Evolutionary conservation across 2,797 vertebrate genomes (phyloP).

Genomic region (Enteromius paludinosus): DNA sequence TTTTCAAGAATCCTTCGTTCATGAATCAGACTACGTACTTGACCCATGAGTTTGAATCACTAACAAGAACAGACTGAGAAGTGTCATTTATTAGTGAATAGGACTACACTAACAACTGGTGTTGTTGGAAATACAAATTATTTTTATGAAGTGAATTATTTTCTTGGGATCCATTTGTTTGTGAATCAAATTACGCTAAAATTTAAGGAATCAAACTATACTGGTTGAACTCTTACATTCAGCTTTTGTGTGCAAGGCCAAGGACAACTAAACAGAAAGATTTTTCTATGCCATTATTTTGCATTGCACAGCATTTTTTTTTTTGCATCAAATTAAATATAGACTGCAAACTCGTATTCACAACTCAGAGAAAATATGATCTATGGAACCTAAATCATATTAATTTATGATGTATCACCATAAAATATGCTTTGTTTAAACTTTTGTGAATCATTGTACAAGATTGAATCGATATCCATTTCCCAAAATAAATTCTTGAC

Average conservation of each 20-base stretch:
- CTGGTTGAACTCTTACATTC: neutral
- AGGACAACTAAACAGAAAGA: neutral
- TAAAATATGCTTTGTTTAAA: neutral
- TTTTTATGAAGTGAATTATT: neutral
- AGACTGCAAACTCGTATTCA: neutral
- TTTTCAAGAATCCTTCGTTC: neutral
- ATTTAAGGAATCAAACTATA: neutral
- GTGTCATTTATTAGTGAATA: neutral
- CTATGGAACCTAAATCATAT: neutral
- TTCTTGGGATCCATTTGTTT: neutral
- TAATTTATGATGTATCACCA: neutral
- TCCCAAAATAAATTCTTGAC: neutral
- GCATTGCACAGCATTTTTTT: neutral
- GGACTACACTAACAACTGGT: neutral
- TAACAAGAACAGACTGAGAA: neutral
- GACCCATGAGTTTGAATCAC: neutral
- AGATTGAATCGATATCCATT: neutral
- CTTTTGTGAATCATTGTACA: neutral
- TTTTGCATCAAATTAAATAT: neutral
- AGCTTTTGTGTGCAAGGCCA: neutral
- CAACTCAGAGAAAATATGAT: neutral
- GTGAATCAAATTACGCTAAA: neutral
- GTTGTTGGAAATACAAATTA: neutral
- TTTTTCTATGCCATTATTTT: neutral
- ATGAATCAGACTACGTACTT: neutral